Evolutionary conservation across 2,797 vertebrate genomes (phyloP), one percentile per base, ranked within the genome.

Genomic region (Melanotaenia boesemani): DNA sequence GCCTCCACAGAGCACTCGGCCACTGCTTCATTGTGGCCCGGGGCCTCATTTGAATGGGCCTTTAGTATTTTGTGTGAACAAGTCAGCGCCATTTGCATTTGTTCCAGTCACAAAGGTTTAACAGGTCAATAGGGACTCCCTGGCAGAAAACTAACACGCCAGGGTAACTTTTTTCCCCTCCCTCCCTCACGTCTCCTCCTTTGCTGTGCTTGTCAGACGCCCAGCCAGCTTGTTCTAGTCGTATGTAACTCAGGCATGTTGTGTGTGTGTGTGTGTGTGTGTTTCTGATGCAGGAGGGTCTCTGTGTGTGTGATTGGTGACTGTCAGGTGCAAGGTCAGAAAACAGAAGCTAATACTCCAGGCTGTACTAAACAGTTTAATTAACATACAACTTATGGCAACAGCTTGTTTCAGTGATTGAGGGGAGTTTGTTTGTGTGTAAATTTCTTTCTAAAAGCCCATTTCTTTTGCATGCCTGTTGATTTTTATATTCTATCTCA

Each of bases 61-160:
- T 95, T 97, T 95, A 95, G 94, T 96, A 95, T 95, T 96, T 96
- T 96, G 94, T 95, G 95, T 94, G 96, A 95, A 95, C 95, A 94
- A 96, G 94, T 96, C 94, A 94, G 94, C 86, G 87, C 89, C 91
- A 96, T 96, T 96, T 96, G 95, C 95, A 95, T 96, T 95, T 96
- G 94, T 95, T 95, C 94, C 95, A 96, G 95, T 96, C 95, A 92
- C 83, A 87, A 94, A 95, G 95, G 95, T 96, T 96, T 96, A 95
- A 90, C 95, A 96, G 96, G 95, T 96, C 95, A 95, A 93, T 91
- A 93, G 93, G 95, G 94, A 93, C 92, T 94, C 95, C 93, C 95
- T 96, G 94, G 92, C 95, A 95, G 93, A 95, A 95, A 94, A 91
- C 88, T 87, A 92, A 94, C 94, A 94, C 92, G 85, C 94, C 91